Evolutionary conservation across 1,140 invertebrate species (phyloP).

Genomic region (Lerema accius): DNA sequence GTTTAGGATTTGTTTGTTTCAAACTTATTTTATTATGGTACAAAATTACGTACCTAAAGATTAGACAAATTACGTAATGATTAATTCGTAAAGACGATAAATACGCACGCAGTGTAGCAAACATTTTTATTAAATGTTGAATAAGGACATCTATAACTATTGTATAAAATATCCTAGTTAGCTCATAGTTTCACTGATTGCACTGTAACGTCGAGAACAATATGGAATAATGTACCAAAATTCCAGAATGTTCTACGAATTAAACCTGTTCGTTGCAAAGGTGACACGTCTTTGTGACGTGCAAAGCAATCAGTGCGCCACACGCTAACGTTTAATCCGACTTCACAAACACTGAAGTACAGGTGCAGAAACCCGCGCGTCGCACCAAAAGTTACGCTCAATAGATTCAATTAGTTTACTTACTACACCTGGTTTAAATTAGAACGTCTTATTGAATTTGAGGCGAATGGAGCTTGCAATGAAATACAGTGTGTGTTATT

Average conservation of each 20-base stretch:
- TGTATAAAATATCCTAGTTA: too few relatives aligned
- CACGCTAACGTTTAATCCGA: conserved; percentile 6
- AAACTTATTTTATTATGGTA: not conserved
- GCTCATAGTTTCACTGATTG: not conserved
- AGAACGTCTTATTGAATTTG: conserved; percentile 15
- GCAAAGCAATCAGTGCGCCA: conserved; percentile 4
- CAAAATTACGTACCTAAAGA: too few relatives aligned
- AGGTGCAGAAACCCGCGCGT: conserved; percentile 12
- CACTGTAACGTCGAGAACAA: not conserved
- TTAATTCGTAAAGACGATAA: too few relatives aligned
- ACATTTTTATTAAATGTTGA: too few relatives aligned
- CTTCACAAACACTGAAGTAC: conserved; percentile 23
- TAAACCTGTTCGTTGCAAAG: not conserved
- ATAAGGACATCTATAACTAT: too few relatives aligned
- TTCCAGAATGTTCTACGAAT: conserved; percentile 1
- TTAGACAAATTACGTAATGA: too few relatives aligned
- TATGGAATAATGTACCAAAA: not conserved
- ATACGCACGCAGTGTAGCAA: too few relatives aligned
- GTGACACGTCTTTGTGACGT: conserved; percentile 7
- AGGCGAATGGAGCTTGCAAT: conserved; percentile 10
- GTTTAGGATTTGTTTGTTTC: conserved; percentile 6
- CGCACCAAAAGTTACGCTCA: conserved; percentile 25
- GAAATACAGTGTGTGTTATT: not conserved
- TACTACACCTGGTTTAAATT: conserved; percentile 15
- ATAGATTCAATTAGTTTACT: conserved; percentile 29